Evolutionary conservation across 2,888 invertebrate genomes (phyloP), one percentile per base, ranked within the genome.

Genomic region (Ernsta delagoae): DNA sequence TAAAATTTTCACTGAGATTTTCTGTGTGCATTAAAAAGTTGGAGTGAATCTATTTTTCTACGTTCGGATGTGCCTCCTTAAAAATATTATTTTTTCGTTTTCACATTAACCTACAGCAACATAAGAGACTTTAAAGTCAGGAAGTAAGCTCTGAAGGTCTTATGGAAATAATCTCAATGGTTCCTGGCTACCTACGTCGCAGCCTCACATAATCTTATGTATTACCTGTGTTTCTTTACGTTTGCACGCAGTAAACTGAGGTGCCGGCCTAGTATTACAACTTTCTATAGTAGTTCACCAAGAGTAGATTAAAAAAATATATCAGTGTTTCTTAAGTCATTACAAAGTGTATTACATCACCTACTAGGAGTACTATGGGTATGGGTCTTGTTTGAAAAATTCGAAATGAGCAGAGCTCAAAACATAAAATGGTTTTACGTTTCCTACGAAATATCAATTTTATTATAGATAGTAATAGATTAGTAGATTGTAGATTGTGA

Each of bases 81-180:
- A 12, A 48, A 48, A 48, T 48, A 48, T 12, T 12, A 12, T 48
- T 48, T 48, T 12, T 48, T 48, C 48, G 48, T 50, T 50, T 50
- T 16, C 6, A 16, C 48, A 16, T 50, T 50, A 16, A 50, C 48
- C 48, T 50, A 50, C 3, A 50, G 16, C 48, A 16, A 50, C 16
- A 50, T 50, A 48, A 48, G 12, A 16, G 12, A 50, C 45, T 54
- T 63, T 54, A 54, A 54, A 54, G 63, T 57, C 56, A 56, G 31
- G 12, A 16, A 45, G 56, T 64, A 56, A 57, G 56, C 45, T 34
- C 34, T 34, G 56, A 43, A 64, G 56, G 64, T 64, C 56, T 64
- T 64, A 57, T 64, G 64, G 54, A 64, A 64, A 64, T 56, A 34
- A 45, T 24, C 34, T 34, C 45, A 64, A 56, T 57, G 64, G 64